A percentile compares a stretch with the other conserved stretches of the same genome.
Conservation (phyloP, 2,797 vertebrate genomes). For the Sciurus carolinensis region DNA sequence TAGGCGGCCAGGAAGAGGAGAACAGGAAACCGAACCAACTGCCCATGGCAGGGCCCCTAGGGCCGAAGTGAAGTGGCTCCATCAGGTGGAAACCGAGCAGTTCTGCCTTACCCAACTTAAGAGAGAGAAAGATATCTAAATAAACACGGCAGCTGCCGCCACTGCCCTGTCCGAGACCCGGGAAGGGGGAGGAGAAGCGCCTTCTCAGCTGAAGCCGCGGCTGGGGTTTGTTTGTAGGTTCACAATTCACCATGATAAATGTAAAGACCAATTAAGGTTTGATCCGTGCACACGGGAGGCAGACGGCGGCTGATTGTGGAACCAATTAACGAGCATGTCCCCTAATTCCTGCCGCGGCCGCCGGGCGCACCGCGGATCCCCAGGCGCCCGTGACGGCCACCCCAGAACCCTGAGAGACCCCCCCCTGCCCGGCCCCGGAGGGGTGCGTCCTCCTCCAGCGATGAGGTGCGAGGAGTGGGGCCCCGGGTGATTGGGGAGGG, state of each 20-base stretch:
- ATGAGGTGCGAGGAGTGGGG: constrained; percentile 67
- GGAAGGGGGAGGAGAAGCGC: neutral
- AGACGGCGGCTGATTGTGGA: constrained; percentile 81
- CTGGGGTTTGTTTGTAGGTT: constrained; percentile 67
- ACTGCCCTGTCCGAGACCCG: neutral
- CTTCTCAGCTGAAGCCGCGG: constrained; percentile 5
- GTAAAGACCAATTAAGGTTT: constrained; percentile 86
- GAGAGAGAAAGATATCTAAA: constrained; percentile 57
- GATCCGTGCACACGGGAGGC: constrained; percentile 81
- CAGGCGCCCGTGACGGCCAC: constrained; percentile 5
- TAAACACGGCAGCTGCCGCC: neutral
- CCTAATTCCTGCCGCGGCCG: constrained; percentile 76
- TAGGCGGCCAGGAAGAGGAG: neutral
- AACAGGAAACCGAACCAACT: neutral
- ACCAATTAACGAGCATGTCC: constrained; percentile 85
- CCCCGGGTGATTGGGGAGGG: neutral
- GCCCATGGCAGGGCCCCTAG: neutral
- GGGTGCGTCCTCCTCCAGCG: neutral
- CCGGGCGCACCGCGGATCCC: constrained; percentile 73
- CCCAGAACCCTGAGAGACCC: neutral
- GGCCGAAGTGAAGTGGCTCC: constrained; percentile 34
- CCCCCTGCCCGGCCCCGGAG: neutral
- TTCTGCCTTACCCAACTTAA: neutral
- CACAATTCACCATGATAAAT: constrained; percentile 80
- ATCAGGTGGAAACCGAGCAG: constrained; percentile 73